A percentile compares a stretch with the other conserved stretches of the same genome.
Evolutionary conservation across 2,888 invertebrate species (phyloP).

Genomic region (Protophormia terraenovae): DNA sequence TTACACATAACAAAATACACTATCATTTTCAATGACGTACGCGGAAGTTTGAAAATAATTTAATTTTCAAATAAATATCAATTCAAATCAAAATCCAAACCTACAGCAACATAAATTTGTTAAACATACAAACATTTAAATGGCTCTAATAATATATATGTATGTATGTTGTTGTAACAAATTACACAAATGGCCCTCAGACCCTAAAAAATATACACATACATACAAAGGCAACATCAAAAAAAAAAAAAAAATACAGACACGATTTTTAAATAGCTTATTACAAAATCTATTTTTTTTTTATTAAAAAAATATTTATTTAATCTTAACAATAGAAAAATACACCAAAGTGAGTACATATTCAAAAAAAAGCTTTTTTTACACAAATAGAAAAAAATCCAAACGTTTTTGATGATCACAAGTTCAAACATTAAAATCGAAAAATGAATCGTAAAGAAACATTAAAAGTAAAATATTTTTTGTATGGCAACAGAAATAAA

Average conservation of each 20-base stretch:
- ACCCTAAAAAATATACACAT: background rate
- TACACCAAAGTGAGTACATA: background rate
- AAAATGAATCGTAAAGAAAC: background rate
- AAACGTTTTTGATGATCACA: conserved; percentile 22
- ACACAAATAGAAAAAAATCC: background rate
- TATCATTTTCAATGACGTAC: conserved; percentile 39
- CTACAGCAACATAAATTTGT: conserved; percentile 32
- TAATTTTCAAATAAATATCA: background rate
- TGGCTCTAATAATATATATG: too few relatives aligned
- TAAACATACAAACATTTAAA: background rate
- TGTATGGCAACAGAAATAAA: conserved; percentile 19
- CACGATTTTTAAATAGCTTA: background rate
- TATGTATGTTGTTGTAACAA: conserved; percentile 19
- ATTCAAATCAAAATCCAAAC: conserved; percentile 17
- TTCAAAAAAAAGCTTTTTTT: conserved; percentile 26
- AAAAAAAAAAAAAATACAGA: background rate
- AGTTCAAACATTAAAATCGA: conserved; percentile 6
- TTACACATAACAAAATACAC: background rate
- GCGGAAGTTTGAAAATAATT: conserved; percentile 34
- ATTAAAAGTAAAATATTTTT: conserved; percentile 1
- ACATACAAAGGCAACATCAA: background rate
- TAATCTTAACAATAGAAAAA: background rate
- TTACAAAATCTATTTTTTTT: background rate
- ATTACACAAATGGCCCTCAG: conserved; percentile 36
- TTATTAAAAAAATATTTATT: background rate